Base-by-base conservation (phyloP, 23 tunicate genomes). In the Trididemnum clinides region DNA sequence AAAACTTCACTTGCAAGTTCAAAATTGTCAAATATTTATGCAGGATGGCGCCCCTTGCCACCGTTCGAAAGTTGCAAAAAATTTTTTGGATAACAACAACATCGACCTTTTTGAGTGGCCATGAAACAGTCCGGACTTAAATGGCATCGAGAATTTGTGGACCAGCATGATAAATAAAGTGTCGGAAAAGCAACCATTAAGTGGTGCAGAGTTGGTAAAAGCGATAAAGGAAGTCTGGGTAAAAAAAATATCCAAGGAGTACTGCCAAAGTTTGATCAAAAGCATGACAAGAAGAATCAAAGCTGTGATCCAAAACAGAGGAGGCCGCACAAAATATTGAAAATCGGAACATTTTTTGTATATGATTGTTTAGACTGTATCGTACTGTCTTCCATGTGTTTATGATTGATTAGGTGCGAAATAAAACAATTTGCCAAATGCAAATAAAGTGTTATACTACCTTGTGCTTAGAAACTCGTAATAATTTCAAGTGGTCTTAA, bases 151-250 rank as follows among this genome's bases (percentile, higher is more conserved):
- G 50, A 78, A 78, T 31, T 27, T 27, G 83, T 78, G 83, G 83
- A 78, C 83, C 50, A 78, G 15, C 50, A 50, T 78, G 66, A 78
- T 51, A 18, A 35, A 78, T 36, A 78, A 51, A 78, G 83, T 78
- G 50, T 51, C 38, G 65, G 83, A 78, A 35, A 78, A 78, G 50
- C 83, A 78, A 35, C 83, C 83, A 78, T 33, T 21, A 33, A 51
- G 83, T 54, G 83, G 54, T 29, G 50, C 50, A 35, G 83, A 78
- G 50, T 36, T 78, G 66, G 83, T 18, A 78, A 78, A 78, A 37
- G 83, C 83, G 50, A 78, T 78, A 30, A 78, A 27, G 50, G 83
- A 78, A 78, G 83, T 51, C 38, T 51, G 50, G 65, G 66, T 78
- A 51, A 34, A 31, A 33, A 37, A 78, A 78, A 51, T 50, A 50